These are phyloP conservation scores for Lasioglossum oenotherae DNA, from an alignment of 2,888 invertebrate species.

Conservation along the genomic window DNA sequence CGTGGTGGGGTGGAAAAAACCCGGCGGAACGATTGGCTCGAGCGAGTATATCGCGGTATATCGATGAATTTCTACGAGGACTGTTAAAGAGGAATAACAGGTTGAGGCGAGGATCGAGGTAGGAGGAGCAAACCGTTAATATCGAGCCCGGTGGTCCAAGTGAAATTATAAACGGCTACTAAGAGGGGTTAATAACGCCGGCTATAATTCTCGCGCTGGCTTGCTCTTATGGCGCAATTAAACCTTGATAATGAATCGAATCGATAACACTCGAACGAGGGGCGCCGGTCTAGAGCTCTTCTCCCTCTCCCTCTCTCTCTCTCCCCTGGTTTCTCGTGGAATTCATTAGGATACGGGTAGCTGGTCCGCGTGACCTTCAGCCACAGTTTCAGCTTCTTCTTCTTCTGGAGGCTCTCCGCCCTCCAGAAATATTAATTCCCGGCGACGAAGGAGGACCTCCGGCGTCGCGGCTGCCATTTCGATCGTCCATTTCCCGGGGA, in stretches of 20 bases:
- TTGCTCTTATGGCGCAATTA: conserved; percentile 40
- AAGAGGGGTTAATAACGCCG: conserved; percentile 52
- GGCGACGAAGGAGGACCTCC: conserved; percentile 11
- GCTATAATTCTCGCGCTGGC: conserved; percentile 41
- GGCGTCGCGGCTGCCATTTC: background rate
- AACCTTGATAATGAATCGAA: conserved; percentile 55
- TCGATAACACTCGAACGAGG: conserved; percentile 29
- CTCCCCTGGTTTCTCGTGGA: background rate
- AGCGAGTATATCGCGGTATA: conserved; percentile 2
- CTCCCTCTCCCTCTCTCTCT: background rate
- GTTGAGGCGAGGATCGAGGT: background rate
- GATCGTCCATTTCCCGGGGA: conserved; percentile 38
- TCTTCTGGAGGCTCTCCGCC: background rate
- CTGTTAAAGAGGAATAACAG: conserved; percentile 5
- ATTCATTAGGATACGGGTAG: conserved; percentile 28
- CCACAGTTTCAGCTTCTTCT: background rate
- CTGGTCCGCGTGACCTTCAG: background rate
- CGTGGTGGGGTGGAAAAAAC: background rate
- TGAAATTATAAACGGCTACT: conserved; percentile 51
- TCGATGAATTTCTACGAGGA: conserved; percentile 31
- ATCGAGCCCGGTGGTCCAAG: conserved; percentile 31
- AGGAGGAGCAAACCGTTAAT: conserved; percentile 38
- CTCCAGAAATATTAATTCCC: conserved; percentile 65
- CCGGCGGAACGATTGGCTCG: background rate
- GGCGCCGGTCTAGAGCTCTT: background rate